Evolutionary conservation across 2,113 vertebrate genomes (phyloP), one percentile per base, ranked within the genome.

Genomic region (Paradisaea rubra): DNA sequence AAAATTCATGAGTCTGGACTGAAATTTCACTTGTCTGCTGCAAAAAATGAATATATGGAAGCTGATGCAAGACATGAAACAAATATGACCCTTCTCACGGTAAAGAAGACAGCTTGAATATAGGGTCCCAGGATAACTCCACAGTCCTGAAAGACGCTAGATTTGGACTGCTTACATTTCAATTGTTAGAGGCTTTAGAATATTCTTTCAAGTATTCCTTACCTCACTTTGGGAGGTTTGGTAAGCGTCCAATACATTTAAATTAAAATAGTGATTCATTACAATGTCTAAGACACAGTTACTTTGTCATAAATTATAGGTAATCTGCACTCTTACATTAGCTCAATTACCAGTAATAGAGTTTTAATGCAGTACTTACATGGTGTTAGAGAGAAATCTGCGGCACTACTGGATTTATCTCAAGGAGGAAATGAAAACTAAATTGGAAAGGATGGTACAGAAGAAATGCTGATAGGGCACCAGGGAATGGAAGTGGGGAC

Each of bases 321-420:
- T 97, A 98, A 97, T 98, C 95, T 97, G 87, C 94, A 96, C 91
- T 97, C 97, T 97, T 97, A 96, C 91, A 97, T 98, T 97, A 97
- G 95, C 74, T 97, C 95, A 97, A 97, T 97, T 97, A 98, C 92
- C 89, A 96, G 94, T 98, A 97, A 98, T 97, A 97, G 97, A 94
- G 96, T 98, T 98, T 98, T 98, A 98, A 98, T 98, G 96, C 93
- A 95, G 91, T 96, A 97, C 97, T 97, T 97, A 96, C n/a, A 96
- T 41, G 93, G 93, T 96, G 76, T 97, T 98, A 97, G 96, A 97
- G 91, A 96, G 83, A 97, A 97, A 96, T 95, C 30, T 7, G 68
- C 23, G 1, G 88, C 89, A 83, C 59, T 82, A 91, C 94, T 94
- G 93, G 95, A 97, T 97, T 96, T 96, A 93, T 95, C 56, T 94